These are phyloP conservation scores for Spheniscus mendiculus DNA, from an alignment of 2,113 vertebrate genomes.

Conservation along the genomic window DNA sequence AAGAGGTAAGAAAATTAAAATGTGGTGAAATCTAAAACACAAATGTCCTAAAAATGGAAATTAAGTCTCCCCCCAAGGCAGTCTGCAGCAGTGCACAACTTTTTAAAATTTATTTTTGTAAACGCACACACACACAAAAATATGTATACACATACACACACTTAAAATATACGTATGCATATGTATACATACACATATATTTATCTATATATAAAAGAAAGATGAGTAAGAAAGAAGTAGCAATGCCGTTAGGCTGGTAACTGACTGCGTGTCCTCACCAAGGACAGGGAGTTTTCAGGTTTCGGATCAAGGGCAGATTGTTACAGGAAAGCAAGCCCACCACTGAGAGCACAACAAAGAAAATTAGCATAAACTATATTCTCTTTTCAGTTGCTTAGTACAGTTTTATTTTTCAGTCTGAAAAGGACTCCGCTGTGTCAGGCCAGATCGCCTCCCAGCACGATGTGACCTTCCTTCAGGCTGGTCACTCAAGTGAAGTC, in stretches of 20 bases:
- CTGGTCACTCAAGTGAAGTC: conserved; percentile 43
- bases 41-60: not conserved
- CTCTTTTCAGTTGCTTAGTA: not conserved
- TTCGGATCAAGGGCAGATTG: not conserved
- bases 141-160: not conserved
- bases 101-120: not conserved
- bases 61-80: not conserved
- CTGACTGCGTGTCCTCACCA: not conserved
- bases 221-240: not conserved
- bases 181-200: not conserved
- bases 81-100: not conserved
- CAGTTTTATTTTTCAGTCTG: not conserved
- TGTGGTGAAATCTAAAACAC: not conserved
- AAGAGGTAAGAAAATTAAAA: not conserved
- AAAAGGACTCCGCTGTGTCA: not conserved
- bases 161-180: not conserved
- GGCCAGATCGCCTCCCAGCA: not conserved
- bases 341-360: not conserved
- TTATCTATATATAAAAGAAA: not conserved
- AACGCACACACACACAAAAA: not conserved
- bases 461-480: conserved; percentile 54
- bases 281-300: not conserved
- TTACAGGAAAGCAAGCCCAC: not conserved
- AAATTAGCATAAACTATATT: not conserved
- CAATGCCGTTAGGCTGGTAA: not conserved